Base-by-base conservation (phyloP, 1,140 invertebrate genomes). In the Halictus rubicundus region DNA sequence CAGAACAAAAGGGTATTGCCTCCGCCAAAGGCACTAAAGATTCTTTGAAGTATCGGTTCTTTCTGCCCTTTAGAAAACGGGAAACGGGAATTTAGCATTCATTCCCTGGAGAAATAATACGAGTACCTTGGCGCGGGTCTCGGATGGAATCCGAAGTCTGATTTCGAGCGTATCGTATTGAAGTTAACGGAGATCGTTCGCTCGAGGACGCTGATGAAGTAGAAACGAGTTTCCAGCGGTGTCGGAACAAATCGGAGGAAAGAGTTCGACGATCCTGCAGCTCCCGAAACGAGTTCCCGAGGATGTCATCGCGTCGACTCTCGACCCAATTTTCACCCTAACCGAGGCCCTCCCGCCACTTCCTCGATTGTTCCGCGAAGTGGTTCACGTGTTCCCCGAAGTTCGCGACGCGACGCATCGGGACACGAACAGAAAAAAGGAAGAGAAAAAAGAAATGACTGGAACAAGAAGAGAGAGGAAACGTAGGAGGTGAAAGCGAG, bases 1-100 rank as follows among this genome's bases (percentile, higher is more conserved):
- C 84, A 75, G 85, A 87, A 87, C 85, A 87, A 87, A 78, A 83
- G 46, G 74, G 52, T 73, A 83, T 74, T 78, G 70, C 84, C 19
- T 82, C 49, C 68, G 49, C 57, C 76, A 85, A 85, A 86, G 83
- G 70, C 68, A 82, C 61, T 54, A 39, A 79, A 69, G 68, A 85
- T 82, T 86, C 84, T 86, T 86, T 86, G 80, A 86, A 86, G 80
- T 84, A 86, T 86, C 80, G 69, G 69, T 72, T 61, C 71, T 42
- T 76, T 85, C 59, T 82, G 66, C 57, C 65, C 69, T 74, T 82
- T 68, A 14, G 49, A 78, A 78, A 72, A 61, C 59, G 61, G 64
- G 73, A 81, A 75, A 83, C 68, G 63, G 82, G 68, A 77, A 78
- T 84, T 85, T 85, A 85, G 27, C 60, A 57, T 85, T 76, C 66